Conservation (phyloP, 2,888 invertebrate species). For the Diachrysia chrysitis region DNA sequence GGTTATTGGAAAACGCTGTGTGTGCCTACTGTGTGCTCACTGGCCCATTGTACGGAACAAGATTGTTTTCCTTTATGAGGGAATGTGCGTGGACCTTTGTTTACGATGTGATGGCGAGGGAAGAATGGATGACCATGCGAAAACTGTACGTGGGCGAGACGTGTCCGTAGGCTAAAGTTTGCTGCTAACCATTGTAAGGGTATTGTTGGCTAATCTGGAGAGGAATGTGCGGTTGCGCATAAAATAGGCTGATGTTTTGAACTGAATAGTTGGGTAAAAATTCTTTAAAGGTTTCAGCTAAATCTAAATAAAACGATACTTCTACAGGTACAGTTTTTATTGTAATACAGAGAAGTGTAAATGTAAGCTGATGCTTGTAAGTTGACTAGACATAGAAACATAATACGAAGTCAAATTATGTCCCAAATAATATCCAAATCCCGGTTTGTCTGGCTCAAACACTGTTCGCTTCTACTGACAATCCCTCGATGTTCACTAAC, state of each 20-base stretch:
- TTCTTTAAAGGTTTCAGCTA: no score
- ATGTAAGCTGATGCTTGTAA: background rate
- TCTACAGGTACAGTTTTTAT: no score
- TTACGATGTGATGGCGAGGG: background rate
- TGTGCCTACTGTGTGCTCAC: background rate
- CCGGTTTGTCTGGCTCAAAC: slow-evolving; percentile 2
- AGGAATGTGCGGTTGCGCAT: background rate
- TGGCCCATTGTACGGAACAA: slow-evolving; percentile 11
- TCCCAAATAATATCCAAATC: slow-evolving; percentile 16
- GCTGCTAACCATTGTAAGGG: background rate
- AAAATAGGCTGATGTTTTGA: background rate
- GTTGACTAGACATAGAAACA: background rate
- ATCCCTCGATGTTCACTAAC: slow-evolving; percentile 1
- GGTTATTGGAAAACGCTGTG: slow-evolving; percentile 16
- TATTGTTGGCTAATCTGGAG: background rate
- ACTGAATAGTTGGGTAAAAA: background rate
- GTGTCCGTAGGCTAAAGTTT: background rate
- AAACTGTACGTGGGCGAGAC: background rate
- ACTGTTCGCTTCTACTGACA: background rate
- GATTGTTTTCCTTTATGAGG: slow-evolving; percentile 22
- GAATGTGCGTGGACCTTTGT: slow-evolving; percentile 6
- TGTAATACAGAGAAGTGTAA: no score
- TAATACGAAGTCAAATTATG: slow-evolving; percentile 14
- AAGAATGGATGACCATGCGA: slow-evolving; percentile 1
- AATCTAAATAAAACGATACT: no score